These are phyloP conservation scores for Eueremaeus valkanovi DNA, from an alignment of 2,888 invertebrate genomes.

Conservation along the genomic window DNA sequence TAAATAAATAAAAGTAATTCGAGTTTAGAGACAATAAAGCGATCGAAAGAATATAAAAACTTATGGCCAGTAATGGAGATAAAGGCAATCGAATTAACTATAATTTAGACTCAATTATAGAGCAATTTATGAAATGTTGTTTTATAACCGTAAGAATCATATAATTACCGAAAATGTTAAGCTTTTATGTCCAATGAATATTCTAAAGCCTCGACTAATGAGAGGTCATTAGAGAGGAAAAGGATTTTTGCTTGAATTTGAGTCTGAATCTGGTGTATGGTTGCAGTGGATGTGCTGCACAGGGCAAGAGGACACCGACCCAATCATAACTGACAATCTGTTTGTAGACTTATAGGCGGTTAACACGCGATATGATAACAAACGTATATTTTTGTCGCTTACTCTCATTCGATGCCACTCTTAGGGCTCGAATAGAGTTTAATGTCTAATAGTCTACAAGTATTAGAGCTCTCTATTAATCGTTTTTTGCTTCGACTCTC, in stretches of 20 bases:
- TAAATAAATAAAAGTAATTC: neutral
- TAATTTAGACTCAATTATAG: neutral
- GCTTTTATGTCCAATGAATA: neutral
- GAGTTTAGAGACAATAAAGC: neutral
- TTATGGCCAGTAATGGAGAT: neutral
- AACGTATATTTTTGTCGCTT: slow-evolving; percentile 12
- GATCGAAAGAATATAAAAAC: neutral
- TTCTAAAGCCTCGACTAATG: neutral
- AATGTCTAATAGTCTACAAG: neutral
- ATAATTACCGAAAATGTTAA: neutral
- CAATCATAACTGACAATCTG: slow-evolving; percentile 16
- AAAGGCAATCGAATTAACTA: too few relatives aligned
- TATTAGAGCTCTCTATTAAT: neutral
- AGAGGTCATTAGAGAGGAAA: neutral
- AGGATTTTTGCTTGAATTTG: neutral
- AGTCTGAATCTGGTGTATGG: neutral
- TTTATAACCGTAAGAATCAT: neutral
- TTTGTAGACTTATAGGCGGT: neutral
- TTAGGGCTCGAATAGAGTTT: neutral
- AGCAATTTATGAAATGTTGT: neutral
- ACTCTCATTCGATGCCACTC: slow-evolving; percentile 1
- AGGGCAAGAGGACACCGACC: slow-evolving; percentile 4
- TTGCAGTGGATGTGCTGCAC: neutral
- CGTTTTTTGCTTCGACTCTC: neutral
- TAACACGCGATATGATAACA: slow-evolving; percentile 10